Base-by-base conservation (phyloP, 2,797 vertebrate genomes). In the Melanotaenia boesemani region DNA sequence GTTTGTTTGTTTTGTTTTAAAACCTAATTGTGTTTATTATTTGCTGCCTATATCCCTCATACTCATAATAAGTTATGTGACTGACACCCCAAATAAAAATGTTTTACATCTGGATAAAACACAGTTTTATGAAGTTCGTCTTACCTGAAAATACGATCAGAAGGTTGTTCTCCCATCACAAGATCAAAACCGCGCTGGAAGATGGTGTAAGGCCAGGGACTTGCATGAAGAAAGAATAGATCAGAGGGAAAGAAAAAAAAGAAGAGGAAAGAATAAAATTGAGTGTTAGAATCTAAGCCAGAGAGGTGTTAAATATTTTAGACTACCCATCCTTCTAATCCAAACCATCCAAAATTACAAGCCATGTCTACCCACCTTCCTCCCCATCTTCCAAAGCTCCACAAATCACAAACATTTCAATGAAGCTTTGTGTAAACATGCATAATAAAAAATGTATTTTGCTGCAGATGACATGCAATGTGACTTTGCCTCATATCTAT, bases 91-190 rank as follows among this genome's bases (percentile, higher is more conserved):
- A 44, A 16, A 44, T 44, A 9, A 44, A 75, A 54, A 46, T 28
- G 5, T 32, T 57, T 57, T 62, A 46, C 16, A 70, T 72, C 37
- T 13, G n/a, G 60, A 81, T 59, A 57, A 76, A 86, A 74, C 44
- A 69, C 80, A 82, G 85, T 90, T 86, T 71, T 78, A 72, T 84
- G 69, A 84, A 86, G 84, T 86, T 81, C 11, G 24, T 13, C 95
- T 94, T 92, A 99, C 98, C 98, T 97, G 94, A 99, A 99, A 90
- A 99, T 99, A 85, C 98, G 98, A 94, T 99, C 98, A 6, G 98
- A 99, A 8, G 98, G 98, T 85, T 99, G 98, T 88, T 99, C 98
- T 6, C 98, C 98, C 94, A 99, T 95, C 86, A 99, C 98, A 90
- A 99, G 93, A 94, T 99, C 98, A 88, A 99, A 99, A 77, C 98